These are phyloP conservation scores for Callyntrura sp. DNA, from an alignment of 2,888 invertebrate species.

Conservation along the genomic window DNA sequence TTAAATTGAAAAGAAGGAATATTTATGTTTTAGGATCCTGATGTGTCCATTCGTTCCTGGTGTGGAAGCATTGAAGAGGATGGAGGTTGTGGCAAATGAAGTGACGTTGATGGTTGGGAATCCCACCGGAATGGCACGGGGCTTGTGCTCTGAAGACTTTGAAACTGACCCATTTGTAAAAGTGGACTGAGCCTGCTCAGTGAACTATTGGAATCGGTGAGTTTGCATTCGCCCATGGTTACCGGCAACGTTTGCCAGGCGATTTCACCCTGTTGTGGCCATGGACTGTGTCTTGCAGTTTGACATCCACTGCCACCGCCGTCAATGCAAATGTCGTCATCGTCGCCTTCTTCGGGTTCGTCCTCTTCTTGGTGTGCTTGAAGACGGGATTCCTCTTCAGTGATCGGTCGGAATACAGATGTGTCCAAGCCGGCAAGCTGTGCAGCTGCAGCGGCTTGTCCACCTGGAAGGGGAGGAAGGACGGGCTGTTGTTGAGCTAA, in stretches of 20 bases:
- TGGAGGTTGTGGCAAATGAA: conserved; percentile 74
- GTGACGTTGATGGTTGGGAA: too few relatives aligned
- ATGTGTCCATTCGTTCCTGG: conserved; percentile 82
- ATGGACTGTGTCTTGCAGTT: conserved; percentile 77
- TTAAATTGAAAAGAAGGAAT: background rate
- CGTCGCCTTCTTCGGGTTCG: conserved; percentile 75
- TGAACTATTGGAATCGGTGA: conserved; percentile 83
- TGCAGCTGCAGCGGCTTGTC: conserved; percentile 70
- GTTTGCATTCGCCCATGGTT: conserved; percentile 83
- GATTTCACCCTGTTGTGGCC: conserved; percentile 78
- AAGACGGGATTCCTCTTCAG: conserved; percentile 78
- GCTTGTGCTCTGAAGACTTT: conserved; percentile 65
- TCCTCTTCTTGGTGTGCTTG: conserved; percentile 77
- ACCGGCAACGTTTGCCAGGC: conserved; percentile 82
- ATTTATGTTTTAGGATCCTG: conserved; percentile 76
- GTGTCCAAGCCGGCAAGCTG: conserved; percentile 79
- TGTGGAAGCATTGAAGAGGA: conserved; percentile 58
- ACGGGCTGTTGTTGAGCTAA: conserved; percentile 92
- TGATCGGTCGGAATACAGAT: conserved; percentile 81
- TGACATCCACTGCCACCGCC: conserved; percentile 72
- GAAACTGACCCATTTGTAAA: conserved; percentile 77
- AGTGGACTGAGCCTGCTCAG: conserved; percentile 82
- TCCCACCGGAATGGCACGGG: conserved; percentile 71
- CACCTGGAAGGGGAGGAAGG: conserved; percentile 91
- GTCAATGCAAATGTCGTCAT: conserved; percentile 77